phyloP scores from a whole-genome alignment of 2,113 vertebrate species.

The Nothocercus nigrocapillus region DNA sequence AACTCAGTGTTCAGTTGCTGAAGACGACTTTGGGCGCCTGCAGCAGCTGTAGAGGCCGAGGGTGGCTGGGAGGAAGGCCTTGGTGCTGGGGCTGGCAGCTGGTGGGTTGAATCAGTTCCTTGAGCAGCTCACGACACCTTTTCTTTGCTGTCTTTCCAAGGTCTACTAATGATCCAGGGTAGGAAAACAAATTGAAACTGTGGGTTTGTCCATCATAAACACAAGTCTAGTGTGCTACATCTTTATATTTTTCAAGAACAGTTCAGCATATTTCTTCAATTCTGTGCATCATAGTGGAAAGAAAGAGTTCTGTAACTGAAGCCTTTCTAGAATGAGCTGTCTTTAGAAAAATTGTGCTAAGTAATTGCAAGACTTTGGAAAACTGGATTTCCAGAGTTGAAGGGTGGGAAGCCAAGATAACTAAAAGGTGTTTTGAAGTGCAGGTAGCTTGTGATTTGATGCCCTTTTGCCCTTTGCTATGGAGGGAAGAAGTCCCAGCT shows the following conservation, averaged over 20 bases:
- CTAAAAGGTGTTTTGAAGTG: neutral
- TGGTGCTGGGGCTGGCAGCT: neutral
- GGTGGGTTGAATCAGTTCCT: neutral
- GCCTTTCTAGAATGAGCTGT: neutral
- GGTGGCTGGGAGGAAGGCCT: neutral
- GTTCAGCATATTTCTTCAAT: accelerated
- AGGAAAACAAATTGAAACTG: neutral
- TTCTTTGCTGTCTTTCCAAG: neutral
- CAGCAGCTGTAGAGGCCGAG: neutral
- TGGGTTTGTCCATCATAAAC: neutral
- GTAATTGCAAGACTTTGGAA: neutral
- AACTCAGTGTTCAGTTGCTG: neutral
- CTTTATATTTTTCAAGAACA: neutral
- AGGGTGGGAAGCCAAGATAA: neutral
- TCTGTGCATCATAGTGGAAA: accelerated
- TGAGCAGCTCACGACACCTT: accelerated
- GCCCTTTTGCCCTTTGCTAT: neutral
- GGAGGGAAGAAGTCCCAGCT: neutral
- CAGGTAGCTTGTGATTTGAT: conserved; percentile 9
- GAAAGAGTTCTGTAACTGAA: neutral
- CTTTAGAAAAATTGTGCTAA: neutral
- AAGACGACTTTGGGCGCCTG: neutral
- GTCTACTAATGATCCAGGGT: accelerated
- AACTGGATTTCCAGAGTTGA: neutral
- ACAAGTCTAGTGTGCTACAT: neutral